phyloP scores from a whole-genome alignment of 2,113 vertebrate genomes.

The Anolis sagrei region DNA sequence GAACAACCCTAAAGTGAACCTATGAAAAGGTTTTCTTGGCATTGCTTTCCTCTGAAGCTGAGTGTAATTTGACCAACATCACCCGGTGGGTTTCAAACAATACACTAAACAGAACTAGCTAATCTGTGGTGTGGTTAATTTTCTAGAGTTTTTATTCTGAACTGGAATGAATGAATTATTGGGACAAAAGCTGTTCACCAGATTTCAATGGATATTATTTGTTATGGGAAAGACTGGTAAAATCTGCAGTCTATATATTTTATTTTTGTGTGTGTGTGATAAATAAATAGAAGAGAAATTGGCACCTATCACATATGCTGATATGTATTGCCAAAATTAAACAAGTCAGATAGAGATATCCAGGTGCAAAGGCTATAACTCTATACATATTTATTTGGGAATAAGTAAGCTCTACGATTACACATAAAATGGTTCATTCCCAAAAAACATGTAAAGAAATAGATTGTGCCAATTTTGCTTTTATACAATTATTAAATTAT shows the following conservation, averaged over 20 bases:
- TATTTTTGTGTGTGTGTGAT: background rate
- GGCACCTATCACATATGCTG: background rate
- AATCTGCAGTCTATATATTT: background rate
- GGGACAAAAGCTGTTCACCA: background rate
- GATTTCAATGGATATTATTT: background rate
- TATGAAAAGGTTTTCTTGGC: too few relatives aligned
- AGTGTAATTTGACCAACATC: too few relatives aligned
- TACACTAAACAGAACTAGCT: too few relatives aligned
- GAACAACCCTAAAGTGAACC: too few relatives aligned
- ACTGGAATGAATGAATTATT: too few relatives aligned
- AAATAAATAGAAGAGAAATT: background rate
- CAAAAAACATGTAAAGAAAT: background rate
- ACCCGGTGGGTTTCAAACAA: too few relatives aligned
- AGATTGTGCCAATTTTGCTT: too few relatives aligned
- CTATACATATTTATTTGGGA: background rate
- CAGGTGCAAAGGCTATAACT: background rate
- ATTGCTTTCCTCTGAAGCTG: too few relatives aligned
- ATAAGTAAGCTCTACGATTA: background rate
- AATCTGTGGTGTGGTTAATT: too few relatives aligned
- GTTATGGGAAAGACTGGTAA: background rate
- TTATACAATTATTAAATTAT: background rate
- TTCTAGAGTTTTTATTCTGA: too few relatives aligned
- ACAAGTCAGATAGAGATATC: background rate
- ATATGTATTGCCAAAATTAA: background rate
- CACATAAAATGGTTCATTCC: background rate